Base-by-base conservation (phyloP, 2,888 invertebrate genomes). In the Hymenopus coronatus region DNA sequence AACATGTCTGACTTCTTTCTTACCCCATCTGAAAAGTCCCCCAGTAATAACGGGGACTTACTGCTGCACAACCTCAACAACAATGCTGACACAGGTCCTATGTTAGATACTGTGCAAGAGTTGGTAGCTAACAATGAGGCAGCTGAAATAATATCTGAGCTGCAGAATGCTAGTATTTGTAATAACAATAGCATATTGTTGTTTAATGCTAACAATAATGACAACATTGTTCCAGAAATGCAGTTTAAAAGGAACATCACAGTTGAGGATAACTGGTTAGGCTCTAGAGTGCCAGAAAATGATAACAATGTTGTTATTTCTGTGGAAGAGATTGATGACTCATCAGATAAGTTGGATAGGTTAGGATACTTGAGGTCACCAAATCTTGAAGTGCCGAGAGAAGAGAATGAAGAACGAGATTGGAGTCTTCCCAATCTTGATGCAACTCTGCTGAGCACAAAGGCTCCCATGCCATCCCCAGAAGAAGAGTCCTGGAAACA, bases 401-500 rank as follows among this genome's bases (percentile, higher is more conserved):
- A 87, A 40, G 84, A 46, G 25, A 83, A 14, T 46, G 89, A 88
- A 20, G 89, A 89, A n/a, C 40, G 82, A 40, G 89, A 88, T 54
- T 90, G 88, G 89, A 88, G 87, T 82, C 33, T 84, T 8, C 82
- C 89, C 28, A 88, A 82, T 81, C 54, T 82, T 9, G 89, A 90
- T 54, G 88, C 88, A 81, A 81, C 85, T n/a, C 12, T 88, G 8
- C 82, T 90, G 70, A 88, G 87, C 15, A 89, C 90, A 0, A 90
- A 92, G 12, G 93, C 93, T 0, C 93, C 93, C 25, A 91, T 93
- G 90, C 93, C 93, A 84, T 93, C 93, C 8, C 93, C 93, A 0
- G 93, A 93, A 91, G 93, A 93, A 90, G 92, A 93, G 82, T 93
- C 93, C 3, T 93, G 93, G 93, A 93, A 93, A 90, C 92, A 93